These are phyloP conservation scores for Camptogramma bilineatum DNA, from an alignment of 2,888 invertebrate species.

Conservation along the genomic window DNA sequence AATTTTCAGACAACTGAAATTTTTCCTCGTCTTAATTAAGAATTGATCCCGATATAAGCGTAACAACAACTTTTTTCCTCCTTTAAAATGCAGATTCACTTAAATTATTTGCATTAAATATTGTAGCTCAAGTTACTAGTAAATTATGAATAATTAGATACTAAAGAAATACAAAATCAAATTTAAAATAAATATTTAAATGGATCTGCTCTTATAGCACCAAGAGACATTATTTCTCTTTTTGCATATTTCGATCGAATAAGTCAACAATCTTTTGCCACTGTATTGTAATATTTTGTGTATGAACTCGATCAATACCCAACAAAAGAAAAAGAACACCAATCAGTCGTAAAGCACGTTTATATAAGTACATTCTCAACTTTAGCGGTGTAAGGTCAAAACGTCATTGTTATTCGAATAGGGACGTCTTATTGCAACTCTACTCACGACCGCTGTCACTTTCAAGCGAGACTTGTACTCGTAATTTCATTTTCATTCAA, in stretches of 20 bases:
- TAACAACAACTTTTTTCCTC: background rate
- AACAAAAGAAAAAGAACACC: conserved; percentile 45
- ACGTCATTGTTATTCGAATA: conserved; percentile 64
- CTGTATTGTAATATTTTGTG: no score
- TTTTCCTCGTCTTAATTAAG: background rate
- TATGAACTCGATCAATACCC: background rate
- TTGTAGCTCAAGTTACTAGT: background rate
- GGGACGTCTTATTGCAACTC: conserved; percentile 60
- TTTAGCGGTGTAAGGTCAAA: conserved; percentile 58
- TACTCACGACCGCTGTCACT: conserved; percentile 74
- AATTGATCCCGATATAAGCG: background rate
- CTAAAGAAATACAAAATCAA: background rate
- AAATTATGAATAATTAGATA: background rate
- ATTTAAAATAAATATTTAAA: background rate
- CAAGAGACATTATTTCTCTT: no score
- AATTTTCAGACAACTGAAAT: background rate
- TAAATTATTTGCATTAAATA: background rate
- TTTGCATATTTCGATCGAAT: no score
- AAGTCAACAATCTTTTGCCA: no score
- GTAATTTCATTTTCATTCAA: conserved; percentile 73
- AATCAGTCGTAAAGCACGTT: conserved; percentile 15
- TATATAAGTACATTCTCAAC: conserved; percentile 24
- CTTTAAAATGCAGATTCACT: background rate
- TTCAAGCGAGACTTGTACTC: conserved; percentile 65
- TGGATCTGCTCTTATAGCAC: no score